phyloP scores from a whole-genome alignment of 1,140 invertebrate species.

The Centruroides vittatus region DNA sequence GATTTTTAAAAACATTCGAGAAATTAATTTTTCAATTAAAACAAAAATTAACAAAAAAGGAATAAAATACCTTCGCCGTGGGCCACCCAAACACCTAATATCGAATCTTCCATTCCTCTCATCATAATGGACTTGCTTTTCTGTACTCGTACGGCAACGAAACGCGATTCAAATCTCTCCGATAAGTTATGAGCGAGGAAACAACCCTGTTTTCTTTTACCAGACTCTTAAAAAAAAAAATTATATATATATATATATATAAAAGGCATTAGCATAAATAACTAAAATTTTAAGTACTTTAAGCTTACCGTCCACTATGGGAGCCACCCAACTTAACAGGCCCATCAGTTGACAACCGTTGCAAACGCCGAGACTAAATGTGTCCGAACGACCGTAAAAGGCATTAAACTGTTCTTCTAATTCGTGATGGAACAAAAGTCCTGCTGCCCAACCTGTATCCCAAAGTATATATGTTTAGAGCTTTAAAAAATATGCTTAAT shows the following conservation, averaged over 20 bases:
- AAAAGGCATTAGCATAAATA: neutral
- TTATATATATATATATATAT: too few species aligned
- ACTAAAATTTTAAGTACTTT: neutral
- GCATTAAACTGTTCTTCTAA: constrained; percentile 53
- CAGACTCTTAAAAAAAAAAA: neutral
- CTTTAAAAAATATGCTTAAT: too few species aligned
- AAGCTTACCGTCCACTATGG: neutral
- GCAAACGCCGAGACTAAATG: constrained; percentile 91
- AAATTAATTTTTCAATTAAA: neutral
- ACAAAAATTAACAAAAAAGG: neutral
- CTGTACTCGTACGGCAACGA: constrained; percentile 63
- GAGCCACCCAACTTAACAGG: constrained; percentile 41
- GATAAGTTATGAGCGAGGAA: constrained; percentile 73
- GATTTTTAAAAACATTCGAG: neutral
- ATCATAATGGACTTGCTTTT: constrained; percentile 69
- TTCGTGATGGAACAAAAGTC: constrained; percentile 53
- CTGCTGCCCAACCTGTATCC: constrained; percentile 69
- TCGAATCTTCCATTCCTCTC: constrained; percentile 61
- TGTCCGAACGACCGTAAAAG: constrained; percentile 57
- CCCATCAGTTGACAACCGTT: constrained; percentile 96
- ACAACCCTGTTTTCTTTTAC: constrained; percentile 37
- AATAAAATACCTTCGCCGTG: constrained; percentile 78
- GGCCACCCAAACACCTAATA: constrained; percentile 89
- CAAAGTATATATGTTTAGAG: too few species aligned
- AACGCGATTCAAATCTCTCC: constrained; percentile 81